Evolutionary conservation across 2,113 vertebrate species (phyloP).

Genomic region (Macrotis lagotis): DNA sequence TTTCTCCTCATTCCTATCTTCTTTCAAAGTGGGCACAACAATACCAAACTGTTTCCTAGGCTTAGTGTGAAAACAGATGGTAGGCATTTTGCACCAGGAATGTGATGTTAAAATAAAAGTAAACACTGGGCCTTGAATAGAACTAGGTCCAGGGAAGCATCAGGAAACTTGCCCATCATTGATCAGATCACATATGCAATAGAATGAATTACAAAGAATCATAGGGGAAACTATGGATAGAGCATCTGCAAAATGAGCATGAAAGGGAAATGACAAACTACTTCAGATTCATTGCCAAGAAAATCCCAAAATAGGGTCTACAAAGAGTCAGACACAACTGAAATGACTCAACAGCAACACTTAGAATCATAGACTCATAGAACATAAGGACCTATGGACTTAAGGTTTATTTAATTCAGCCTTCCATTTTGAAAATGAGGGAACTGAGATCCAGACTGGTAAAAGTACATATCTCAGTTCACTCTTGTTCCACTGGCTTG

Average conservation of each 20-base stretch:
- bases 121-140: background rate
- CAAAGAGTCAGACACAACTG: no score
- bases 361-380: background rate
- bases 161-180: background rate
- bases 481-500: no score
- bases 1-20: conserved; percentile 24
- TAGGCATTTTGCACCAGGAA: background rate
- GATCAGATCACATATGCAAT: background rate
- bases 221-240: background rate
- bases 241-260: background rate
- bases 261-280: background rate
- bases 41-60: background rate
- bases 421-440: background rate
- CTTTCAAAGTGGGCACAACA: background rate
- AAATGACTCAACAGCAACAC: background rate
- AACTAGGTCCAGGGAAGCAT: background rate
- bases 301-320: no score
- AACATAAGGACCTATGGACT: no score
- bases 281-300: background rate
- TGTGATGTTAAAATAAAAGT: background rate
- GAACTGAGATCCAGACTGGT: background rate
- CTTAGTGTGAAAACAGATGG: background rate
- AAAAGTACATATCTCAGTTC: background rate
- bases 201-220: background rate
- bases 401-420: background rate